Evolutionary conservation across 2,797 vertebrate species (phyloP).

Genomic region (Danio kyathit): DNA sequence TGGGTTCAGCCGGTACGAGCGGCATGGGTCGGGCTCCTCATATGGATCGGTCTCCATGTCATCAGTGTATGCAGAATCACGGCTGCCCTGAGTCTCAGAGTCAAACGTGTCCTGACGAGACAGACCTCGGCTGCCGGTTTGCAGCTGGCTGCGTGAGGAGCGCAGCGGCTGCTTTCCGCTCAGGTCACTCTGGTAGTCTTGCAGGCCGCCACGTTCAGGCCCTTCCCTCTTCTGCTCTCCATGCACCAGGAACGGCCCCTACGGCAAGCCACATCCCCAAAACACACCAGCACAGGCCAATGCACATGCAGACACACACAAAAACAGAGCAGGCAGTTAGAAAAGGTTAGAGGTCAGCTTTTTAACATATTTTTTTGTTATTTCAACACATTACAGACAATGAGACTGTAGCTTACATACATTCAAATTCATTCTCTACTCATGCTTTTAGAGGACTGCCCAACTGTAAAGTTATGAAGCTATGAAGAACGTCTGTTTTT

Average conservation of each 20-base stretch:
- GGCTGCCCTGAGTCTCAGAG: slow-evolving; percentile 90
- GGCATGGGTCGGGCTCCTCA: slow-evolving; percentile 88
- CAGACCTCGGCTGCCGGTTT: slow-evolving; percentile 81
- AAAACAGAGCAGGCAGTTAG: slow-evolving; percentile 70
- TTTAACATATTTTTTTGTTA: not conserved
- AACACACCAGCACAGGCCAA: slow-evolving; percentile 66
- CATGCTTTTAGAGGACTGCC: not conserved
- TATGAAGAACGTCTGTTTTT: not conserved
- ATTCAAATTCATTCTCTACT: not conserved
- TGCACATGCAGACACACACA: slow-evolving; percentile 79
- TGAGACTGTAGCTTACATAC: not conserved
- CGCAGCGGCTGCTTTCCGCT: slow-evolving; percentile 80
- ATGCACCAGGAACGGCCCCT: slow-evolving; percentile 91
- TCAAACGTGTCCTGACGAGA: slow-evolving; percentile 95
- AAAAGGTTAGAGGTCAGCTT: slow-evolving; percentile 62
- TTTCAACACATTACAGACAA: slow-evolving; percentile 8
- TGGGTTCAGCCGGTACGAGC: slow-evolving; percentile 74
- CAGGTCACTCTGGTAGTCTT: slow-evolving; percentile 83
- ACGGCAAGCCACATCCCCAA: slow-evolving; percentile 72
- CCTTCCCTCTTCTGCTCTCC: slow-evolving; percentile 88
- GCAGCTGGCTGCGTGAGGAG: slow-evolving; percentile 77
- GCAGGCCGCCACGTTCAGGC: slow-evolving; percentile 82
- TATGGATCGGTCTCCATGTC: slow-evolving; percentile 96
- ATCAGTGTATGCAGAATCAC: slow-evolving; percentile 94
- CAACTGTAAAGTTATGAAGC: not conserved